Percentiles rank a stretch among this genome's conserved stretches.
These are phyloP conservation scores for Lasioglossum lativentre DNA, from an alignment of 2,888 invertebrate genomes.

Conservation along the genomic window DNA sequence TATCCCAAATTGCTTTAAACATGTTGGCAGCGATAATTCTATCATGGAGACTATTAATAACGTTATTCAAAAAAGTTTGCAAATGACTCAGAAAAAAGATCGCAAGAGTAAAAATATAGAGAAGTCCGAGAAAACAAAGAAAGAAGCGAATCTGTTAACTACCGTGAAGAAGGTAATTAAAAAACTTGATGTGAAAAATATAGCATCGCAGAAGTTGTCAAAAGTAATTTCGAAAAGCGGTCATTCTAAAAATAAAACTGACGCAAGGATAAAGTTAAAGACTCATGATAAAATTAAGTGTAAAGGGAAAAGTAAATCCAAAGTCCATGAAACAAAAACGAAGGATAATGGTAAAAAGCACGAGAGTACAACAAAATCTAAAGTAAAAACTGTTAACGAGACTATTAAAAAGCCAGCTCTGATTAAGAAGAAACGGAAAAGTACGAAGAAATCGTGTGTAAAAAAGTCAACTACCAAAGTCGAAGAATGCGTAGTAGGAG, in stretches of 20 bases:
- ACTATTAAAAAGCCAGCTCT: slow-evolving; percentile 64
- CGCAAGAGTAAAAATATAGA: slow-evolving; percentile 73
- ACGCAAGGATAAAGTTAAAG: slow-evolving; percentile 61
- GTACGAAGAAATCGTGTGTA: slow-evolving; percentile 82
- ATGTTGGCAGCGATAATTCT: slow-evolving; percentile 75
- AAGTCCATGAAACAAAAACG: slow-evolving; percentile 45
- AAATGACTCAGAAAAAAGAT: slow-evolving; percentile 80
- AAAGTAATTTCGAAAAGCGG: slow-evolving; percentile 63
- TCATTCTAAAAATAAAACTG: slow-evolving; percentile 65
- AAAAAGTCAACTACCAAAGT: slow-evolving; percentile 82
- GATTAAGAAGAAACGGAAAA: slow-evolving; percentile 84
- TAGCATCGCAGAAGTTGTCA: slow-evolving; percentile 71
- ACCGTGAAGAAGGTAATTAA: slow-evolving; percentile 83
- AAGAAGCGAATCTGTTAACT: slow-evolving; percentile 67
- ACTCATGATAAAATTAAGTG: slow-evolving; percentile 65
- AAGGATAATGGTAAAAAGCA: slow-evolving; percentile 62
- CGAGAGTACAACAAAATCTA: slow-evolving; percentile 59
- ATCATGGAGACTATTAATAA: slow-evolving; percentile 83
- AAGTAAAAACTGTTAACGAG: slow-evolving; percentile 49
- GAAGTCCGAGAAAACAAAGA: slow-evolving; percentile 74
- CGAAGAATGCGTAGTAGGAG: slow-evolving; percentile 77
- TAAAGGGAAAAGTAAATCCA: slow-evolving; percentile 59
- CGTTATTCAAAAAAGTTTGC: slow-evolving; percentile 81
- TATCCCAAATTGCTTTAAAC: slow-evolving; percentile 63
- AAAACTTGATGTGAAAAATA: slow-evolving; percentile 82